Conservation (phyloP, 2,888 invertebrate genomes). For the Coleophora flavipennella region DNA sequence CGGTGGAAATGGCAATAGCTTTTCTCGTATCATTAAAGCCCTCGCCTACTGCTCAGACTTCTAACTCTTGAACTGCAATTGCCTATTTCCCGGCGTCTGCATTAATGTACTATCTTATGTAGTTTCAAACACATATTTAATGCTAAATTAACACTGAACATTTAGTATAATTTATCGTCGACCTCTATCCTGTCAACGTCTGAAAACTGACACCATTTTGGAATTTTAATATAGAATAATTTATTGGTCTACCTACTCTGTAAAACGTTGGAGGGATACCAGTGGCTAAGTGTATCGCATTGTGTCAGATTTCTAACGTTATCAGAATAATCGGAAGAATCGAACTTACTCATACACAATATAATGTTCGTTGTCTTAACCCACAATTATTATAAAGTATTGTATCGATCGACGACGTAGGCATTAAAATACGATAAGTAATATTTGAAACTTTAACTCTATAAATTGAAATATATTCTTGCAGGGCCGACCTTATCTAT, state of each 20-base stretch:
- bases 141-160: constrained; percentile 26
- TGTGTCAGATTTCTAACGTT: constrained; percentile 20
- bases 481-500: constrained; percentile 41
- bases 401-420: constrained; percentile 20
- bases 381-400: constrained; percentile 35
- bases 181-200: constrained; percentile 9
- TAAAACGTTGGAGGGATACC: constrained; percentile 4
- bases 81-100: too few relatives aligned
- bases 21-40: too few relatives aligned
- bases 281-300: constrained; percentile 4
- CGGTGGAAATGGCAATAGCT: too few relatives aligned
- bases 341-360: constrained; percentile 8
- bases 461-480: constrained; percentile 59
- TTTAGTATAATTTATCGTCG: constrained; percentile 16
- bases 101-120: too few relatives aligned
- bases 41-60: too few relatives aligned
- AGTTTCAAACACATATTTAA: neutral
- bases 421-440: constrained; percentile 22
- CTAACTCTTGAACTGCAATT: too few relatives aligned
- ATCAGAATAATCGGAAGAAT: constrained; percentile 5
- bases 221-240: neutral
- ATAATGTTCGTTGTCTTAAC: constrained; percentile 57
- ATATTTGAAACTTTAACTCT: constrained; percentile 28
- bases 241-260: too few relatives aligned
- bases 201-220: constrained; percentile 12